phyloP scores from a whole-genome alignment of 1,140 invertebrate species.

The Anthonomus grandis region DNA sequence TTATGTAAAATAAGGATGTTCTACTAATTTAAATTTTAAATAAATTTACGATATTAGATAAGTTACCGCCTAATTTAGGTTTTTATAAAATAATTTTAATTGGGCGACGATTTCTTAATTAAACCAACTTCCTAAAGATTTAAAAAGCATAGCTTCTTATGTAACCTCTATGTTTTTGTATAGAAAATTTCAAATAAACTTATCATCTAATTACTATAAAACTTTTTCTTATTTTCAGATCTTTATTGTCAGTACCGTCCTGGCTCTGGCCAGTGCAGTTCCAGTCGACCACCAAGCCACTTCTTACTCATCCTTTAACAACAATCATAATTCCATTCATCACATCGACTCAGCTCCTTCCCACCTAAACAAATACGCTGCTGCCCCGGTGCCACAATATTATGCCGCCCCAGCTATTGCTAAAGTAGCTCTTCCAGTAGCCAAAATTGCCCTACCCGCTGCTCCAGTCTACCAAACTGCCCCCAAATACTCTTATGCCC shows the following conservation, averaged over 20 bases:
- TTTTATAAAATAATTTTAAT: no score
- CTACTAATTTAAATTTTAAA: no score
- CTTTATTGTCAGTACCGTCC: constrained; percentile 5
- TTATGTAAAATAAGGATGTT: no score
- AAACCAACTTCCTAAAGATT: no score
- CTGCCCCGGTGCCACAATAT: constrained; percentile 44
- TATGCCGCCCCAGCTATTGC: constrained; percentile 11
- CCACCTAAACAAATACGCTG: constrained; percentile 45
- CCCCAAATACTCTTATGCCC: constrained; percentile 24
- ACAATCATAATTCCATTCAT: constrained; percentile 41
- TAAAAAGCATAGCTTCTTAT: no score
- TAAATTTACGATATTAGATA: no score
- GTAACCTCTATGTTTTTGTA: no score
- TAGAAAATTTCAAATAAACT: no score
- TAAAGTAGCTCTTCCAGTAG: constrained; percentile 25
- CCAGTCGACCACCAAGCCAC: constrained; percentile 26
- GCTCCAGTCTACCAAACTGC: background rate
- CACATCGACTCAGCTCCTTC: constrained; percentile 50
- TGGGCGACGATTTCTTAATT: no score
- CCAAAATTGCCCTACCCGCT: constrained; percentile 34
- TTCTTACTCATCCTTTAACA: constrained; percentile 25
- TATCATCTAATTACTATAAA: no score
- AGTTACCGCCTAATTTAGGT: no score
- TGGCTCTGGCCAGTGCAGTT: constrained; percentile 16
- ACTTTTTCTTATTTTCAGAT: constrained; percentile 13